These are phyloP conservation scores for Apteryx mantelli DNA, from an alignment of 2,113 vertebrate species.

Conservation along the genomic window DNA sequence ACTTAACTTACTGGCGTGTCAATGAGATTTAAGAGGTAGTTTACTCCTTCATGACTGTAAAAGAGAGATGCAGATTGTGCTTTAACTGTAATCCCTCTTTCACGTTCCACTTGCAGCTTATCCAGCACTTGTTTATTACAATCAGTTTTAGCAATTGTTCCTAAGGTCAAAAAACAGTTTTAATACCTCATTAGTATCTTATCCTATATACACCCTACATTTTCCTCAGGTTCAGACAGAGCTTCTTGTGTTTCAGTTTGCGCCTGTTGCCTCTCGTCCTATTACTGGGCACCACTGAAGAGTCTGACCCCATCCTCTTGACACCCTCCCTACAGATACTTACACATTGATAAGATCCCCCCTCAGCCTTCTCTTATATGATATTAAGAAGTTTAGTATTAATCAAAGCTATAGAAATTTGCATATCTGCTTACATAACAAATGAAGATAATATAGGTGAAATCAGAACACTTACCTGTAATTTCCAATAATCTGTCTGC, in stretches of 20 bases:
- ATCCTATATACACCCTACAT: background rate
- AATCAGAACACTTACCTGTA: conserved; percentile 81
- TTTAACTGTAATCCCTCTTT: conserved; percentile 98
- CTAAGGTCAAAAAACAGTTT: conserved; percentile 62
- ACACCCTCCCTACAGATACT: too few species aligned
- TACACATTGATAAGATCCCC: too few species aligned
- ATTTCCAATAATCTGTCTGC: conserved; percentile 94
- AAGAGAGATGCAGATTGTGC: conserved; percentile 98
- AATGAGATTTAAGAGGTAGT: conserved; percentile 96
- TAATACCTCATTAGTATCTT: background rate
- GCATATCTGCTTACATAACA: background rate
- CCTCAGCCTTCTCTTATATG: too few species aligned
- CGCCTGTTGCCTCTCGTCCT: too few species aligned
- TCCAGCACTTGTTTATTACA: conserved; percentile 96
- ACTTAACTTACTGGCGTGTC: conserved; percentile 90
- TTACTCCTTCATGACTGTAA: conserved; percentile 82
- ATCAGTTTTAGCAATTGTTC: conserved; percentile 89
- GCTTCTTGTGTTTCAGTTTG: too few species aligned
- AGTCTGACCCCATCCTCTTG: too few species aligned
- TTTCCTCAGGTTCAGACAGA: too few species aligned
- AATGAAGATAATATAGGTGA: background rate
- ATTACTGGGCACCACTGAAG: too few species aligned
- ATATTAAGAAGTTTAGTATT: background rate
- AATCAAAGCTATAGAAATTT: background rate
- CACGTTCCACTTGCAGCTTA: conserved; percentile 96